phyloP scores from a whole-genome alignment of 2,113 vertebrate species.

The Sisor rabdophorus region DNA sequence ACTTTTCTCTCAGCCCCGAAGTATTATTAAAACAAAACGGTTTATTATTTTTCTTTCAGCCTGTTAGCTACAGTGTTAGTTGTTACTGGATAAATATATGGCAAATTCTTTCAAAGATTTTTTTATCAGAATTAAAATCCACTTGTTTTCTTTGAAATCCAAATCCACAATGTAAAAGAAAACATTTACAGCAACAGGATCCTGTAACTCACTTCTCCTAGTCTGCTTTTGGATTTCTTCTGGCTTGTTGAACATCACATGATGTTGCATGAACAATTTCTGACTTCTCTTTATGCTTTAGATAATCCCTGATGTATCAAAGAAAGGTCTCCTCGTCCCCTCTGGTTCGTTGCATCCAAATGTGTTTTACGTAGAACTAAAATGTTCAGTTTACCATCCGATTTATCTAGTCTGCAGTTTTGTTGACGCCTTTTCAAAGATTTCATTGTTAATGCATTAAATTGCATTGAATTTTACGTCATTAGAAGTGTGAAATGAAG shows the following conservation, averaged over 20 bases:
- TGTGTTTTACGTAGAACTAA: constrained; percentile 37
- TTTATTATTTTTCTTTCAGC: constrained; percentile 20
- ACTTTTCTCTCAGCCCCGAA: neutral
- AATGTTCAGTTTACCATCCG: constrained; percentile 50
- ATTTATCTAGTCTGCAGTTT: constrained; percentile 5
- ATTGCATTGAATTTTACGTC: constrained; percentile 11
- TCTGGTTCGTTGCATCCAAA: constrained; percentile 25
- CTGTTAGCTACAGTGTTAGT: constrained; percentile 40
- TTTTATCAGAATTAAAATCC: constrained; percentile 18
- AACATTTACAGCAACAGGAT: constrained; percentile 4
- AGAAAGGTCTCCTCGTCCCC: constrained; percentile 32
- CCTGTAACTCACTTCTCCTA: neutral
- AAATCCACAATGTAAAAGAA: neutral
- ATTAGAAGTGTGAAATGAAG: neutral
- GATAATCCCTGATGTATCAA: constrained; percentile 41
- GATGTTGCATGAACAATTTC: constrained; percentile 1
- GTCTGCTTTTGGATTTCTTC: neutral
- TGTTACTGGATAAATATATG: constrained; percentile 31
- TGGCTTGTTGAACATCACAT: neutral
- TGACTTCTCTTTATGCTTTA: neutral
- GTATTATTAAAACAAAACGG: no score
- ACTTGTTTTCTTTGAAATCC: constrained; percentile 2
- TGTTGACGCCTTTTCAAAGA: constrained; percentile 9
- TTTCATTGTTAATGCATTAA: constrained; percentile 5
- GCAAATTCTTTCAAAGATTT: constrained; percentile 26